phyloP scores from a whole-genome alignment of 2,797 vertebrate genomes.

The Sparidentex hasta region DNA sequence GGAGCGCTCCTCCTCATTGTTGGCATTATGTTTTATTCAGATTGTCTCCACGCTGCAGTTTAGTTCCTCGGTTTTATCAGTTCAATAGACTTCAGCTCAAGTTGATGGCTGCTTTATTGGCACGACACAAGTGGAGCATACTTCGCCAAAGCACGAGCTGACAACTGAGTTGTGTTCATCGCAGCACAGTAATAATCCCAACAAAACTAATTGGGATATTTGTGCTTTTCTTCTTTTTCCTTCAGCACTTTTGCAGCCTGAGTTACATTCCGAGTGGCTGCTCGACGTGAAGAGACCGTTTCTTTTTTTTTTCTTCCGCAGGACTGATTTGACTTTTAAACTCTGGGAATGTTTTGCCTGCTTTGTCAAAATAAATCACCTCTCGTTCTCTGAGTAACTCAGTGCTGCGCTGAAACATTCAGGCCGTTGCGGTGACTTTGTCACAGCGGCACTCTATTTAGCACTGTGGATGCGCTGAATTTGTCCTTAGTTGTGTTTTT shows the following conservation, averaged over 20 bases:
- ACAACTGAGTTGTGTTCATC: constrained; percentile 46
- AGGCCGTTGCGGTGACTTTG: constrained; percentile 42
- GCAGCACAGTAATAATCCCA: constrained; percentile 48
- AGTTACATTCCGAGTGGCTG: constrained; percentile 44
- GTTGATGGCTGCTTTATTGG: constrained; percentile 53
- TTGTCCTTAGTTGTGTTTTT: constrained; percentile 17
- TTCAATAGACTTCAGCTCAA: constrained; percentile 45
- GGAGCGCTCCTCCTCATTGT: neutral
- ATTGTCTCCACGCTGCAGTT: constrained; percentile 15
- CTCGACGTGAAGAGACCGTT: constrained; percentile 28
- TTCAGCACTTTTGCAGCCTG: constrained; percentile 24
- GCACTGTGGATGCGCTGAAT: constrained; percentile 11
- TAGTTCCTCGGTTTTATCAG: constrained; percentile 35
- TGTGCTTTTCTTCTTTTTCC: constrained; percentile 40
- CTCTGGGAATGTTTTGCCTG: constrained; percentile 20
- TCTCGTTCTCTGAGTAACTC: constrained; percentile 11
- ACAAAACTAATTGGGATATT: constrained; percentile 36
- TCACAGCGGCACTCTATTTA: constrained; percentile 36
- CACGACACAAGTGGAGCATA: constrained; percentile 23
- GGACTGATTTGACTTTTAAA: constrained; percentile 36
- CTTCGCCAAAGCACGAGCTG: constrained; percentile 29
- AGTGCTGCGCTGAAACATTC: constrained; percentile 24
- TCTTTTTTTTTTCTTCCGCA: constrained; percentile 16
- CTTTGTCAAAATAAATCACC: constrained; percentile 27
- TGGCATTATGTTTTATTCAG: constrained; percentile 29